Conservation (phyloP, 2,113 vertebrate species). For the Bos taurus region ARS-UCD2.0 NC_037329.1:135888001-135888500, state of each 20-base stretch:
- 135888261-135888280: slow-evolving; percentile 76
- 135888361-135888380: slow-evolving; percentile 85
- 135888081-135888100: slow-evolving; percentile 80
- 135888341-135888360: slow-evolving; percentile 86
- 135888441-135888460: accelerated
- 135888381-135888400: slow-evolving; percentile 83
- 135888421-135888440: not conserved
- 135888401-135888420: not conserved
- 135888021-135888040: not conserved
- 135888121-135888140: slow-evolving; percentile 82
- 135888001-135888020: not conserved
- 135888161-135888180: slow-evolving; percentile 71
- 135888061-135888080: slow-evolving; percentile 81
- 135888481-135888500: slow-evolving; percentile 85
- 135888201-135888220: not conserved
- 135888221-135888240: not conserved
- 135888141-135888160: slow-evolving; percentile 81
- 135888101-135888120: slow-evolving; percentile 82
- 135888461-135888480: slow-evolving; percentile 80
- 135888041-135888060: slow-evolving; percentile 78
- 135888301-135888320: slow-evolving; percentile 81
- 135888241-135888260: not conserved
- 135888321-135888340: slow-evolving; percentile 82
- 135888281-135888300: slow-evolving; percentile 64
- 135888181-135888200: not conserved